These are phyloP conservation scores for Harpegnathos saltator DNA, from an alignment of 1,140 invertebrate genomes.

Conservation along the genomic window DNA sequence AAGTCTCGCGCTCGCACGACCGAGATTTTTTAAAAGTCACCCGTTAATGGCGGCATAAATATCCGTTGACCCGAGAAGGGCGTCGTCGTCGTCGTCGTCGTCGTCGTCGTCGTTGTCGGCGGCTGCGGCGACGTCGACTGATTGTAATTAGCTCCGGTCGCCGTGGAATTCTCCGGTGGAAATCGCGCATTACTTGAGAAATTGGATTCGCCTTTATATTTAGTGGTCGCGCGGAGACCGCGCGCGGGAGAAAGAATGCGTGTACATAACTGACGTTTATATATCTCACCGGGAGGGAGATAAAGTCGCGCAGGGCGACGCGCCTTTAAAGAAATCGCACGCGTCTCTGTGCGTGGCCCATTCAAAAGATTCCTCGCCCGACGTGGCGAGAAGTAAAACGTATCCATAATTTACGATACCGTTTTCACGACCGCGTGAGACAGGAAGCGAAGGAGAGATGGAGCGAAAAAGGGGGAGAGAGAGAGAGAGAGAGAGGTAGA, in stretches of 20 bases:
- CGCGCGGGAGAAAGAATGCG: constrained; percentile 42
- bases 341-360: constrained; percentile 51
- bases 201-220: constrained; percentile 73
- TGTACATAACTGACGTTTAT: constrained; percentile 47
- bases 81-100: constrained; percentile 35
- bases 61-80: constrained; percentile 65
- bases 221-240: constrained; percentile 38
- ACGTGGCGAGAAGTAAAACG: constrained; percentile 56
- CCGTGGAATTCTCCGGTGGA: constrained; percentile 67
- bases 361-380: constrained; percentile 61
- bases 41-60: constrained; percentile 69
- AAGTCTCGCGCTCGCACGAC: constrained; percentile 33
- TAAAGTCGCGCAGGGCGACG: constrained; percentile 52
- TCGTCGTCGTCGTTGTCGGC: constrained; percentile 23
- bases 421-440: constrained; percentile 61
- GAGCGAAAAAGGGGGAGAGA: constrained; percentile 9
- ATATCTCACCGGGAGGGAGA: constrained; percentile 56
- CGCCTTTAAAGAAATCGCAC: constrained; percentile 65
- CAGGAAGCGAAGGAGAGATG: constrained; percentile 16
- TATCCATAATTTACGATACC: constrained; percentile 65
- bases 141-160: constrained; percentile 71
- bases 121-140: constrained; percentile 33
- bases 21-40: constrained; percentile 68
- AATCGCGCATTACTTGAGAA: constrained; percentile 77
- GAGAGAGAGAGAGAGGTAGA: neutral